Evolutionary conservation across 2,113 vertebrate genomes (phyloP), one percentile per base, ranked within the genome.

Genomic region (Hydropotes inermis): DNA sequence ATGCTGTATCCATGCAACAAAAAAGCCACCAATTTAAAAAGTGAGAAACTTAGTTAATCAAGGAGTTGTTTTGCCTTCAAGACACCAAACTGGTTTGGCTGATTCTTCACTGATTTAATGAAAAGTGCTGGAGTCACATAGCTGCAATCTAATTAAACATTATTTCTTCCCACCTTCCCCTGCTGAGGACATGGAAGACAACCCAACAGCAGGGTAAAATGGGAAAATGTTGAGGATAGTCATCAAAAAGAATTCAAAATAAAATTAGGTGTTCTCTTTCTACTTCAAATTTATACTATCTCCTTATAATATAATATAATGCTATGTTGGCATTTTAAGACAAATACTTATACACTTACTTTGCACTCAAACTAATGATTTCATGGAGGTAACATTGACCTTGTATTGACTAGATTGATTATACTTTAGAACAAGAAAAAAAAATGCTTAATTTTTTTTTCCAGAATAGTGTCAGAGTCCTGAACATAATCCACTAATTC

Each of bases 241-340:
- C 57, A 67, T 94, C 57, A 92, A 79, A 95, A 97, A 95, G 17
- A 79, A n/a, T 84, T 90, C 91, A 60, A 74, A 74, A 78, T n/a
- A 30, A 95, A 84, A 74, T 79, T 28, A 70, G 25, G 19, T 81
- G 43, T 57, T 83, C 13, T 94, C 52, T 90, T 95, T 9, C 81
- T 96, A 92, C 11, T 93, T 96, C 43, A 91, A 94, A 61, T 76
- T n/a, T 55, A 58, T 61, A 87, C 9, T 11, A 28, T 52, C 36
- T 1, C 6, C 33, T 74, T 96, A 91, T 33, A 90, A 58, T 70
- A 36, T 23, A 70, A 67, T 67, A 39, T 5, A 7, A 27, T 55
- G 15, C 17, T 55, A 30, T 50, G 45, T 16, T 55, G 55, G 11
- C 67, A 76, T 60, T 82, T 91, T 45, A 83, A 95, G 57, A 76